Conservation (phyloP, 2,888 invertebrate species). For the Alitta virens region DNA sequence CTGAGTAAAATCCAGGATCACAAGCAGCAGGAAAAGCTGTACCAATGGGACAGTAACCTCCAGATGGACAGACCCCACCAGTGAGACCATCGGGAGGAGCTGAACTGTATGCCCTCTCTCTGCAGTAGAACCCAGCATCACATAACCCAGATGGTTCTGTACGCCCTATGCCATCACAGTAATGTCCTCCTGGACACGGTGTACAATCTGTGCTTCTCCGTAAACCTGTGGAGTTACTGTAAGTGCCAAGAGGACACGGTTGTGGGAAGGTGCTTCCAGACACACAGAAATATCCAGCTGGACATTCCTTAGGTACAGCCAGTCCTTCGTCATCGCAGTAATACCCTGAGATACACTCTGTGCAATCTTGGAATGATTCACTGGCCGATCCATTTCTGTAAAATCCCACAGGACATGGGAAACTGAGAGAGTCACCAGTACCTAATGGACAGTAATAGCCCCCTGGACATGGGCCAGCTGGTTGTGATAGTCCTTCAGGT, state of each 20-base stretch:
- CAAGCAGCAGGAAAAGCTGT: conserved; percentile 46
- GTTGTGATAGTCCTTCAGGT: conserved; percentile 38
- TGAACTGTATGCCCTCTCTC: conserved; percentile 52
- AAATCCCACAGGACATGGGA: conserved; percentile 52
- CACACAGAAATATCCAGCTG: conserved; percentile 51
- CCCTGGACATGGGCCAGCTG: conserved; percentile 49
- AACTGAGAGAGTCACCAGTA: conserved; percentile 38
- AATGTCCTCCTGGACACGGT: conserved; percentile 53
- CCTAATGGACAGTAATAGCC: conserved; percentile 53
- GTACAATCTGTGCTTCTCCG: conserved; percentile 49
- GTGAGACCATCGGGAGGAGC: conserved; percentile 53
- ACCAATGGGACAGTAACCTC: conserved; percentile 51
- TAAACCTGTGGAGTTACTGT: conserved; percentile 45
- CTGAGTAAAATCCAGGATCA: conserved; percentile 47
- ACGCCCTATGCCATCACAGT: conserved; percentile 52
- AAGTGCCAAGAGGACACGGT: conserved; percentile 53
- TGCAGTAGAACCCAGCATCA: conserved; percentile 37
- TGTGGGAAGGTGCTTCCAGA: conserved; percentile 45
- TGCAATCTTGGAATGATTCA: conserved; percentile 51
- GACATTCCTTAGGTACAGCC: conserved; percentile 46
- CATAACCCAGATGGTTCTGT: conserved; percentile 46
- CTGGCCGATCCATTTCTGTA: conserved; percentile 51
- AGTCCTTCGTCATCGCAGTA: conserved; percentile 50
- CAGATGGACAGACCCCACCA: conserved; percentile 51
- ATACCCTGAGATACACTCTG: conserved; percentile 51